phyloP scores from a whole-genome alignment of 2,888 invertebrate species.

The Leucophora obtusa region DNA sequence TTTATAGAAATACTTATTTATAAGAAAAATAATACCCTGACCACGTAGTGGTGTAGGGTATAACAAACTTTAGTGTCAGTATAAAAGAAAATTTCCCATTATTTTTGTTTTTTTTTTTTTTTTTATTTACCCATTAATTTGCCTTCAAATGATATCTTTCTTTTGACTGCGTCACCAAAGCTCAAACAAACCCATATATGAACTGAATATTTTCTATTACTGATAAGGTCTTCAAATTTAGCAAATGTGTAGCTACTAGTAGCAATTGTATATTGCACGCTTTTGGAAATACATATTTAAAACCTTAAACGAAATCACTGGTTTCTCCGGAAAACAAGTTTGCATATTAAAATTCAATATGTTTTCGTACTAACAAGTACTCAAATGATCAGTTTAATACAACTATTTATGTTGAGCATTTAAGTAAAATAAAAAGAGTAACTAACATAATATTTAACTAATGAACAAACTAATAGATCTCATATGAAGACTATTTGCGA shows the following conservation, averaged over 20 bases:
- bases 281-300: slow-evolving; percentile 43
- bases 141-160: slow-evolving; percentile 15
- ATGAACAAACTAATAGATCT: slow-evolving; percentile 10
- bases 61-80: no score
- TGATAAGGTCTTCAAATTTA: slow-evolving; percentile 30
- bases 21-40: no score
- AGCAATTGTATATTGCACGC: slow-evolving; percentile 1
- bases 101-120: no score
- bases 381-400: background rate
- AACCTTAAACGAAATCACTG: slow-evolving; percentile 8
- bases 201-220: background rate
- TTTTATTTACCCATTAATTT: background rate
- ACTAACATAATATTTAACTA: background rate
- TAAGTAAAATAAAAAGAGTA: background rate
- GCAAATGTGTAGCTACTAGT: background rate
- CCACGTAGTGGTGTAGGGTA: no score
- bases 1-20: no score
- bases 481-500: background rate
- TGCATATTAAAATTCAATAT: slow-evolving; percentile 30
- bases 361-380: background rate
- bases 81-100: no score
- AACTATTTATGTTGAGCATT: slow-evolving; percentile 13
- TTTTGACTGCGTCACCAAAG: slow-evolving; percentile 12
- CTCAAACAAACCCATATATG: slow-evolving; percentile 11
- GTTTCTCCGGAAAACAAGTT: slow-evolving; percentile 45